Conservation (phyloP, 2,888 invertebrate species). For the Pyrrhia umbra region DNA sequence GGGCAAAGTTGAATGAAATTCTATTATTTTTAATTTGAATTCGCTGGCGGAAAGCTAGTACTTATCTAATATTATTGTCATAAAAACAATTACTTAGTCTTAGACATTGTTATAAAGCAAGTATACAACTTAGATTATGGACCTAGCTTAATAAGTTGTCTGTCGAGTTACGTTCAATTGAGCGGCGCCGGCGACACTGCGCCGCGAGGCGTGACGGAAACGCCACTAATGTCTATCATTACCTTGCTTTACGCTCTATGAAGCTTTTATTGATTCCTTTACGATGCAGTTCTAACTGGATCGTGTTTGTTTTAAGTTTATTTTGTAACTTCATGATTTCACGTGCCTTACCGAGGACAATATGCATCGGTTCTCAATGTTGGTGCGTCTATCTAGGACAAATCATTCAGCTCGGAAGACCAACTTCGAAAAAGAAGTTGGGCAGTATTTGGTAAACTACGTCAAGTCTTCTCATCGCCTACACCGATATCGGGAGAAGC, state of each 20-base stretch:
- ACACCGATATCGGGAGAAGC: too few species aligned
- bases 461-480: too few species aligned
- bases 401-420: too few species aligned
- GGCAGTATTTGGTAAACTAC: too few species aligned
- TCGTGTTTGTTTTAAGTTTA: background rate
- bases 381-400: too few species aligned
- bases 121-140: background rate
- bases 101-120: background rate
- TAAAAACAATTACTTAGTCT: background rate
- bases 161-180: slow-evolving; percentile 48
- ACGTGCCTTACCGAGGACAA: background rate
- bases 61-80: too few species aligned
- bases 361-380: too few species aligned
- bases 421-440: too few species aligned
- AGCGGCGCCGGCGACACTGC: slow-evolving; percentile 27
- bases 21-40: too few species aligned
- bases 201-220: slow-evolving; percentile 50
- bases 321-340: background rate
- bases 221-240: slow-evolving; percentile 28
- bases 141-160: slow-evolving; percentile 8
- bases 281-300: background rate
- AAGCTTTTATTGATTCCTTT: slow-evolving; percentile 26
- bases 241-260: slow-evolving; percentile 24
- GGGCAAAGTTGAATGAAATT: too few species aligned
- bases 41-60: too few species aligned